Evolutionary conservation across 2,888 invertebrate genomes (phyloP).

Genomic region (Stegana nigrithorax): DNA sequence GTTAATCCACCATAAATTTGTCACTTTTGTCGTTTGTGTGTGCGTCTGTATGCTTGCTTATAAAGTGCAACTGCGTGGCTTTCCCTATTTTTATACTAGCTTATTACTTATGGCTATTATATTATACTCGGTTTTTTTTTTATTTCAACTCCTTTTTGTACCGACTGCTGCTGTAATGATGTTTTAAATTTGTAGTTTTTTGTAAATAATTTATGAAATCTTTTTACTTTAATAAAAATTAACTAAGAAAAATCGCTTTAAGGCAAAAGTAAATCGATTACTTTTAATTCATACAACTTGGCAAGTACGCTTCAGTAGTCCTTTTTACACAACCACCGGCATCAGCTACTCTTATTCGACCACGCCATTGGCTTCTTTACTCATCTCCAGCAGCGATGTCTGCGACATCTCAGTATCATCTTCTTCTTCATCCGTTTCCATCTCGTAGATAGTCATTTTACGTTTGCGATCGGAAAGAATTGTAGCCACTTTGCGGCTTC

Average conservation of each 20-base stretch:
- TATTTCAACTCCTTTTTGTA: background rate
- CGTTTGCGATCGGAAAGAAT: slow-evolving; percentile 83
- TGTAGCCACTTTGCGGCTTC: slow-evolving; percentile 81
- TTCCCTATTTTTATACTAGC: background rate
- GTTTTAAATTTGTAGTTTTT: background rate
- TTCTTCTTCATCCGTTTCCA: slow-evolving; percentile 93
- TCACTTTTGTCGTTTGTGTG: background rate
- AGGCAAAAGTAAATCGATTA: too few relatives aligned
- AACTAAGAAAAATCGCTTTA: too few relatives aligned
- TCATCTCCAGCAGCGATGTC: slow-evolving; percentile 63
- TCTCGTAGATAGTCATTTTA: slow-evolving; percentile 88
- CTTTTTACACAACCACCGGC: too few relatives aligned
- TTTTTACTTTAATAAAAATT: too few relatives aligned
- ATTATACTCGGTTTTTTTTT: background rate
- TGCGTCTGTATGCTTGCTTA: background rate
- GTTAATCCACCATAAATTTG: too few relatives aligned
- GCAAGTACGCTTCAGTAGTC: too few relatives aligned
- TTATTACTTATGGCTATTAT: background rate
- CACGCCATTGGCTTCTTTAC: slow-evolving; percentile 61
- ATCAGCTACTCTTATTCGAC: slow-evolving; percentile 22
- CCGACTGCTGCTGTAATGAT: background rate
- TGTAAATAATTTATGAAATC: background rate
- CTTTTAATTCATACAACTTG: too few relatives aligned
- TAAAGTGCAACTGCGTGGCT: background rate
- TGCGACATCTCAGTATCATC: slow-evolving; percentile 77